A percentile compares a stretch with the other conserved stretches of the same genome.
Evolutionary conservation across 1,140 invertebrate species (phyloP).

Genomic region (Drosophila santomea): DNA sequence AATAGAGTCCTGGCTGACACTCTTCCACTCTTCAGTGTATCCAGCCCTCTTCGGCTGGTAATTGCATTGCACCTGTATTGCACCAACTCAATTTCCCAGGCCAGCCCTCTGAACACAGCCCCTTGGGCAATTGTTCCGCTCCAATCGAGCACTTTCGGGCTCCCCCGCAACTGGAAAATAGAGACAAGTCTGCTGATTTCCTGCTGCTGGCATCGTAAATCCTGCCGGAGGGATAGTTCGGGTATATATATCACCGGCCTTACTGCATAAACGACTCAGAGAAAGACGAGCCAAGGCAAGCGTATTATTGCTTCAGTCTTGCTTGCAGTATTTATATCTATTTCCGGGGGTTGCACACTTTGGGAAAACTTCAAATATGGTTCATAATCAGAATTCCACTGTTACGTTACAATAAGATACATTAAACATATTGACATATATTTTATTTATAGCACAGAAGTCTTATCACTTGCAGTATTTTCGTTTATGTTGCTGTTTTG

Average conservation of each 20-base stretch:
- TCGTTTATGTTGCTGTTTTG: no score
- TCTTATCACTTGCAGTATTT: no score
- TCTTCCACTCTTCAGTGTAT: conserved; percentile 6
- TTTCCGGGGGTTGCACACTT: background rate
- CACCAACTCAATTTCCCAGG: conserved; percentile 7
- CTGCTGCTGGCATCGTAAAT: conserved; percentile 68
- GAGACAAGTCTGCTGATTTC: conserved; percentile 61
- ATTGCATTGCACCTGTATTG: conserved; percentile 32
- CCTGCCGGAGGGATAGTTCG: conserved; percentile 50
- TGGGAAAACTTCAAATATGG: background rate
- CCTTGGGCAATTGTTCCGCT: conserved; percentile 36
- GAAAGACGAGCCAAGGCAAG: conserved; percentile 69
- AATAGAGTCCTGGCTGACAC: background rate
- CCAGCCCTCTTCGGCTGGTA: conserved; percentile 1
- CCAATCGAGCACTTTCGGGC: conserved; percentile 41
- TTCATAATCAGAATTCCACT: no score
- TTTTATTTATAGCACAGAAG: no score
- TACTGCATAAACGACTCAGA: conserved; percentile 54
- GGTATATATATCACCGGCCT: conserved; percentile 45
- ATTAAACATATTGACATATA: no score
- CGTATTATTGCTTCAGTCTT: conserved; percentile 80
- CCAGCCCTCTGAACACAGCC: conserved; percentile 4
- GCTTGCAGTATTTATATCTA: conserved; percentile 15
- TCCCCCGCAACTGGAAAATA: conserved; percentile 65
- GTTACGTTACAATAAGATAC: no score